A percentile compares a stretch with the other conserved stretches of the same genome.
Conservation (phyloP, 2,113 vertebrate species). For the Neolamprologus caudopunctatus region DNA sequence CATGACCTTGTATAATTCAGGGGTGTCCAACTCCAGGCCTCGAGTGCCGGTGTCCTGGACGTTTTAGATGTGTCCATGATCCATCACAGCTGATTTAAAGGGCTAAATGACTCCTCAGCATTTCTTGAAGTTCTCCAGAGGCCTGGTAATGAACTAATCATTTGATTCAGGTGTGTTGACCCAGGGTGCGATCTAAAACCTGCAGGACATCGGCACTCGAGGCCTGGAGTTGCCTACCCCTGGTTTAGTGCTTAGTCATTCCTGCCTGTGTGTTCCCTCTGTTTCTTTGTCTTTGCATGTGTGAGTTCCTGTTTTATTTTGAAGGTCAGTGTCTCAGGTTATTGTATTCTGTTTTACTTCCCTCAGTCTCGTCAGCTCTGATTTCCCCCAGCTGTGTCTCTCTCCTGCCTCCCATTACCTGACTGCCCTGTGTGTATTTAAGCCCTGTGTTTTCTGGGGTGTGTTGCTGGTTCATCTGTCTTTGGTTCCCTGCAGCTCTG, state of each 20-base stretch:
- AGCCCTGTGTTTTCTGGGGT: not conserved
- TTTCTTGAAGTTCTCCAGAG: too few species aligned
- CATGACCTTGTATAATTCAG: not conserved
- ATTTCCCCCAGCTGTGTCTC: not conserved
- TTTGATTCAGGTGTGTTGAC: too few species aligned
- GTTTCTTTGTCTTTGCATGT: not conserved
- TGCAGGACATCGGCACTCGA: too few species aligned
- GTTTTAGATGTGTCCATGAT: too few species aligned
- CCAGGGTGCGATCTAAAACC: too few species aligned
- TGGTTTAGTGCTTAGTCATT: not conserved
- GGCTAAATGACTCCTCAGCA: too few species aligned
- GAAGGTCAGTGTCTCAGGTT: not conserved
- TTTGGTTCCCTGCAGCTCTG: rapidly evolving
- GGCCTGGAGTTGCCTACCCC: too few species aligned
- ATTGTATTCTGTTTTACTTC: not conserved
- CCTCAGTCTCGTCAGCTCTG: not conserved
- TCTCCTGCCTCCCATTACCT: not conserved
- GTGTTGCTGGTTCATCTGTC: rapidly evolving
- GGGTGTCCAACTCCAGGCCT: too few species aligned
- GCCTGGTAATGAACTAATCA: too few species aligned
- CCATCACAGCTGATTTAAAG: too few species aligned
- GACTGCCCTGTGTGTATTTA: not conserved
- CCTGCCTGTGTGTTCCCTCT: not conserved
- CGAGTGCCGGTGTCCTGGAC: too few species aligned
- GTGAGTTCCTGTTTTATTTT: not conserved